Evolutionary conservation across 2,888 invertebrate genomes (phyloP).

Genomic region (Amblyjoppa proteus): DNA sequence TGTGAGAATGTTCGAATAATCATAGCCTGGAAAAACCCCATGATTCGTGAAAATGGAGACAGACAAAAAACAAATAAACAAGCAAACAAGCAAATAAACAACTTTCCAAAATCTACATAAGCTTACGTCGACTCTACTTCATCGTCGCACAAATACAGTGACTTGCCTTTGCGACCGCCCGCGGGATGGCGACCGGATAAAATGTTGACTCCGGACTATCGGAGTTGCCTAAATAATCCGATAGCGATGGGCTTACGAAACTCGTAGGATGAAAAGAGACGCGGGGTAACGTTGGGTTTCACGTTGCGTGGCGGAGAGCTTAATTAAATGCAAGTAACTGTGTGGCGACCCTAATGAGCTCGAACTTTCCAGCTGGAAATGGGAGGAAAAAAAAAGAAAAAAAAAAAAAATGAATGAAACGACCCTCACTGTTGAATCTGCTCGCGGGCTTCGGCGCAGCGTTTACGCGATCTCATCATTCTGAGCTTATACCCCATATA

Average conservation of each 20-base stretch:
- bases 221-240: neutral
- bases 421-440: constrained; percentile 7
- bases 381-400: neutral
- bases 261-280: neutral
- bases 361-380: neutral
- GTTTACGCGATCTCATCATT: constrained; percentile 16
- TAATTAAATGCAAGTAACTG: constrained; percentile 31
- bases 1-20: too few relatives aligned
- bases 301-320: neutral
- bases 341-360: constrained; percentile 23
- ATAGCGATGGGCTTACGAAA: neutral
- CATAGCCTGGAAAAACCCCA: too few relatives aligned
- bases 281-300: neutral
- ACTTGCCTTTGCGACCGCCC: neutral
- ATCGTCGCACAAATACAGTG: neutral
- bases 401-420: constrained; percentile 14
- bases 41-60: too few relatives aligned
- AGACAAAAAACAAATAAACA: too few relatives aligned
- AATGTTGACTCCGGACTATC: neutral
- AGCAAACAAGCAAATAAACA: too few relatives aligned
- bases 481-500: neutral
- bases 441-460: neutral
- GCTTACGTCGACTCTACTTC: neutral
- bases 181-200: neutral
- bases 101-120: neutral